Conservation (phyloP, 2,797 vertebrate species). For the Clarias laeviceps region DNA sequence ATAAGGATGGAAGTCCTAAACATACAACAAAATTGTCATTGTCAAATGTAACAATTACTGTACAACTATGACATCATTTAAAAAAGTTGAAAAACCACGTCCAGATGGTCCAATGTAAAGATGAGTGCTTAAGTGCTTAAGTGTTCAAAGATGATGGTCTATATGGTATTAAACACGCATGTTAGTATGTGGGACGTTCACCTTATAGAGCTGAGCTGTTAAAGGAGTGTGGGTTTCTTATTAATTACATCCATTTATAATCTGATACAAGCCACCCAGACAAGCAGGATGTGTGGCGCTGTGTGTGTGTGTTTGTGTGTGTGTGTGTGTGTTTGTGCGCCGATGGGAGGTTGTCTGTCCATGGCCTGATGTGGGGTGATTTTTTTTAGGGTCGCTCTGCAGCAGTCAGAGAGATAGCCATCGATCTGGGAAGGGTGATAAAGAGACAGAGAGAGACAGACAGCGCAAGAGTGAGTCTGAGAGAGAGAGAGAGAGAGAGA, state of each 20-base stretch:
- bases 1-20: not conserved
- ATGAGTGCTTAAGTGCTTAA: too few relatives aligned
- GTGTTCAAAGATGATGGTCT: not conserved
- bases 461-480: not conserved
- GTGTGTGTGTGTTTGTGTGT: not conserved
- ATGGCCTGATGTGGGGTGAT: conserved; percentile 17
- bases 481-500: conserved; percentile 8
- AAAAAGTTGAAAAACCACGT: too few relatives aligned
- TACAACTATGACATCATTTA: too few relatives aligned
- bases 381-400: conserved; percentile 24
- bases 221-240: conserved; percentile 9
- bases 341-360: not conserved
- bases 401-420: conserved; percentile 8
- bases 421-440: conserved; percentile 3
- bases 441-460: not conserved
- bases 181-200: conserved; percentile 29
- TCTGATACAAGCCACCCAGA: not conserved
- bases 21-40: not conserved
- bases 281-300: not conserved
- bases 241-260: conserved; percentile 36
- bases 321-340: conserved; percentile 8
- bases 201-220: not conserved
- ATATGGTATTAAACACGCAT: too few relatives aligned
- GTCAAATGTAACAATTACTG: too few relatives aligned
- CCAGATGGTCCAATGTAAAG: too few relatives aligned